These are phyloP conservation scores for Buceros bicornis DNA, from an alignment of 2,797 vertebrate species.

Conservation along the genomic window DNA sequence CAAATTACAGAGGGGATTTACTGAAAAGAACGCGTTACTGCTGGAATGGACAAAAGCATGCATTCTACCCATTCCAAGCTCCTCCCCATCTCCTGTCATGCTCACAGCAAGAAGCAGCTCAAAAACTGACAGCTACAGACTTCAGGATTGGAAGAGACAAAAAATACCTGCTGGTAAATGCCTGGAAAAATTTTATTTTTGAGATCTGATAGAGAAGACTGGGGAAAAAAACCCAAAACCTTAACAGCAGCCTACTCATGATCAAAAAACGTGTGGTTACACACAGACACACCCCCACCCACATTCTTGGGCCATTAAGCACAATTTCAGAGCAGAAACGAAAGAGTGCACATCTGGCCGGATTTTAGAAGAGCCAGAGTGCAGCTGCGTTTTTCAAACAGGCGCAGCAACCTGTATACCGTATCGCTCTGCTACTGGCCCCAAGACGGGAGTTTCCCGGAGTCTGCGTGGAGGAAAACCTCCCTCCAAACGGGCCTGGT, in stretches of 20 bases:
- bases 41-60: constrained; percentile 67
- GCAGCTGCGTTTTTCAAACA: neutral
- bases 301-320: neutral
- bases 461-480: neutral
- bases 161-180: constrained; percentile 47
- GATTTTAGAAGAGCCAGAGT: neutral
- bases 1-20: constrained; percentile 71
- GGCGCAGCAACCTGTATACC: neutral
- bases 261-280: neutral
- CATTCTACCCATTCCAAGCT: constrained; percentile 66
- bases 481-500: neutral
- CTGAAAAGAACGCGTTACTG: constrained; percentile 53
- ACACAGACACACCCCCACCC: neutral
- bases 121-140: constrained; percentile 26
- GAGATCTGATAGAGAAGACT: constrained; percentile 1
- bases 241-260: neutral
- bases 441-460: neutral
- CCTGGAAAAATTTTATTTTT: neutral
- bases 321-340: neutral
- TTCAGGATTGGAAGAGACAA: neutral
- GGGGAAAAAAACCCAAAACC: neutral
- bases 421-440: neutral
- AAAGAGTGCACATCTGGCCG: neutral
- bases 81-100: constrained; percentile 66
- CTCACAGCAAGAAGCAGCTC: constrained; percentile 60